Conservation (phyloP, 1,140 invertebrate species). For the Aradophagus sp. region DNA sequence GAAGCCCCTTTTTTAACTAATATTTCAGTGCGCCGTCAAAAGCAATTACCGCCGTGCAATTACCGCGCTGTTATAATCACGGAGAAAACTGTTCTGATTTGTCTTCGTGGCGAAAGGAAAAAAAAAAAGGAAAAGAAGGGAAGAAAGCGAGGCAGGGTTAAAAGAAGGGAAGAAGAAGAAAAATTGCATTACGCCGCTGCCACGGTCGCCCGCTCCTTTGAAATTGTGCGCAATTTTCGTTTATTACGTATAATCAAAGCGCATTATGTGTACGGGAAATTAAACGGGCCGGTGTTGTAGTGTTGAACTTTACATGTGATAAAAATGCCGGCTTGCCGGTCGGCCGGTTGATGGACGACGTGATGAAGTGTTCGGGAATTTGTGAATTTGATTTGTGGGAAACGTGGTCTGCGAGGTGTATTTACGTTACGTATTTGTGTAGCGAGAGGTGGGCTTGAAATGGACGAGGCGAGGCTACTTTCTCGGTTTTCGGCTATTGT, state of each 20-base stretch:
- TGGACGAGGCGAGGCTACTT: too few species aligned
- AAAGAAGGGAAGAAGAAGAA: too few species aligned
- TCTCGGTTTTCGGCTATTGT: too few species aligned
- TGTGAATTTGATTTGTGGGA: conserved; percentile 26
- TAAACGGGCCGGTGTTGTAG: conserved; percentile 9
- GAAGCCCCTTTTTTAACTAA: conserved; percentile 32
- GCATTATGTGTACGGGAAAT: conserved; percentile 27
- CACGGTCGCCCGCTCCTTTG: too few species aligned
- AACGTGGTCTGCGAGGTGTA: too few species aligned
- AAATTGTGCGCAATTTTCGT: conserved; percentile 35
- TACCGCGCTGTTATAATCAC: conserved; percentile 37
- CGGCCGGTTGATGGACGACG: conserved; percentile 13
- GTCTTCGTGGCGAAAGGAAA: conserved; percentile 27
- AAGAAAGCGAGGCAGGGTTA: too few species aligned
- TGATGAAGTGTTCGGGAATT: conserved; percentile 24
- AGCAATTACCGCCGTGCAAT: conserved; percentile 36
- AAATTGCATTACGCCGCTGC: too few species aligned
- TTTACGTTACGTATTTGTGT: too few species aligned
- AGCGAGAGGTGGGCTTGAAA: too few species aligned
- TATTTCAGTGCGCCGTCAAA: conserved; percentile 32
- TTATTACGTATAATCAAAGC: conserved; percentile 33
- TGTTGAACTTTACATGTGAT: conserved; percentile 16
- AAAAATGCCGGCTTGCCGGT: conserved; percentile 3
- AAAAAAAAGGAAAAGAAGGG: too few species aligned
- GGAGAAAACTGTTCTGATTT: conserved; percentile 27